A percentile compares a stretch with the other conserved stretches of the same genome.
phyloP scores from a whole-genome alignment of 2,113 vertebrate species.

The Phalacrocorax pelagicus region DNA sequence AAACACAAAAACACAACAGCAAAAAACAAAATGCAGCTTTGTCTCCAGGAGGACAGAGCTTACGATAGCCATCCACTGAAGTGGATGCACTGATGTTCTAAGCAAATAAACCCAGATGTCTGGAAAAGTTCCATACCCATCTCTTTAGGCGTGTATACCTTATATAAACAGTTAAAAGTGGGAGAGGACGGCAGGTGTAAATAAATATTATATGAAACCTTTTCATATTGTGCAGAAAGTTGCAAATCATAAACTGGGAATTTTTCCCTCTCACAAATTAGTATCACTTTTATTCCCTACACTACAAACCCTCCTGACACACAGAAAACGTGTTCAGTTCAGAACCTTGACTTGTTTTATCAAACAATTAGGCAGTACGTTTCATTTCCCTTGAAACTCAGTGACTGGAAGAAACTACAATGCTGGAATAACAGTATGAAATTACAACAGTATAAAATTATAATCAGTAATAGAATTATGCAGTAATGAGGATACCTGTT shows the following conservation, averaged over 20 bases:
- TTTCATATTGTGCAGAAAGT: neutral
- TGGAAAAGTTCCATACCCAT: neutral
- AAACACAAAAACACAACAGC: neutral
- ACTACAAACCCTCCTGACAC: neutral
- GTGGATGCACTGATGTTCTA: neutral
- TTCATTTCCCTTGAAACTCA: neutral
- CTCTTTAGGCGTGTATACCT: neutral
- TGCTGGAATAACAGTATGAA: neutral
- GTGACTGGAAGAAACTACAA: neutral
- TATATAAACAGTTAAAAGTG: neutral
- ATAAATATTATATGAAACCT: neutral
- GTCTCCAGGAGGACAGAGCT: neutral
- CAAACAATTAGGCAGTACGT: neutral
- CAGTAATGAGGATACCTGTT: neutral
- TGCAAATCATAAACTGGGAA: neutral
- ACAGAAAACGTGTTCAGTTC: neutral
- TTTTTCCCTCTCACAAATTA: neutral
- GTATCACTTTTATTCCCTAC: neutral
- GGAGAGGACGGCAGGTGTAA: neutral
- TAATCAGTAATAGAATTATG: neutral
- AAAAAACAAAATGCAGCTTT: neutral
- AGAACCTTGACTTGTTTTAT: neutral
- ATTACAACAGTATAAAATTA: neutral
- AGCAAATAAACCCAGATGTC: neutral
- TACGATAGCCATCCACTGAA: neutral